Evolutionary conservation across 2,797 vertebrate species (phyloP), one percentile per base, ranked within the genome.

Genomic region (Enteromius trimaculatus): DNA sequence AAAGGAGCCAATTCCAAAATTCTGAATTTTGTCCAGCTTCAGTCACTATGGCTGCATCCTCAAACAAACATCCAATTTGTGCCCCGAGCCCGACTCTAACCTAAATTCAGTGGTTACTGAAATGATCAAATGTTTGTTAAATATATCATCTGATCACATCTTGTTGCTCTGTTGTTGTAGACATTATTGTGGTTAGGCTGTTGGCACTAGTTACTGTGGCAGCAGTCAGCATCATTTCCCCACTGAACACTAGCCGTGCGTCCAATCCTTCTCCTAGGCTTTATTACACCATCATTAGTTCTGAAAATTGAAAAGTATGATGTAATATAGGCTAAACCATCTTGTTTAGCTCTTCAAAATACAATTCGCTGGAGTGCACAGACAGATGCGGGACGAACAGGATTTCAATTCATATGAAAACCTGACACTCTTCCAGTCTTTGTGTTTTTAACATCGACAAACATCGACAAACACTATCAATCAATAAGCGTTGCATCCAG

Each of bases 151-250:
- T 31, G 31, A 58, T 42, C 51, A 82, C 51, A 44, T 84, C 60
- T 75, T 23, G 21, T 53, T 14, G 39, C 66, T 71, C 16, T 19
- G 44, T 49, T 77, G 26, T 26, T 83, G 23, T 37, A 49, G 71
- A 65, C 70, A 42, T 64, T 81, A 37, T 60, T 75, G 44, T 79
- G 78, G 79, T 79, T 69, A 79, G 55, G 75, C 44, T 37, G 31
- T 77, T 79, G 79, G 37, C 58, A 34, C 8, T 64, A 60, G 76
- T 87, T 86, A 64, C 83, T 47, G 23, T 77, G 85, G 78, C 78
- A 81, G 86, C 86, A 79, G 55, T 79, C 75, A 79, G 65, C 79
- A 80, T 84, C 26, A 77, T 80, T 74, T 83, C 85, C 79, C 86
- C 26, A 39, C 16, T 80, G 82, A 84, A 71, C 60, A 70, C 47